A percentile compares a stretch with the other conserved stretches of the same genome.
These are phyloP conservation scores for Aspidapion aeneum DNA, from an alignment of 2,888 invertebrate species.

Conservation along the genomic window DNA sequence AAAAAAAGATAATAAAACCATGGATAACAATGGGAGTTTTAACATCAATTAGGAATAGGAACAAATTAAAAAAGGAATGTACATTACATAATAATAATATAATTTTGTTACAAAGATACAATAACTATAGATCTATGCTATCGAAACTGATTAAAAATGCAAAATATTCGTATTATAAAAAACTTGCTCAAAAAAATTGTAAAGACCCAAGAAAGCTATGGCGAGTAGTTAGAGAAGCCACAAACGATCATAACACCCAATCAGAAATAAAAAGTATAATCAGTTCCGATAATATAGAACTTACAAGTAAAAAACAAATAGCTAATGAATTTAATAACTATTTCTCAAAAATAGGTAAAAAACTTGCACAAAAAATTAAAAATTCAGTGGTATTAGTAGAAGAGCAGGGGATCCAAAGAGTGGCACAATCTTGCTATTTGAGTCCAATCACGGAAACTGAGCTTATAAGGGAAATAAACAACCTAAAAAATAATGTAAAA, in stretches of 20 bases:
- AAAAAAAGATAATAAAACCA: not conserved
- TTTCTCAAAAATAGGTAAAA: constrained; percentile 6
- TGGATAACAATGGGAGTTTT: not conserved
- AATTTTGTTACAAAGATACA: constrained; percentile 1
- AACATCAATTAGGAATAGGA: not conserved
- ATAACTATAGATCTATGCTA: constrained; percentile 2
- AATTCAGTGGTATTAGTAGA: not conserved
- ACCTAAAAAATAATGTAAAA: not conserved
- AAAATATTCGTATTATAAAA: constrained; percentile 6
- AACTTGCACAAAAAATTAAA: constrained; percentile 3
- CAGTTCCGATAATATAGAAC: not conserved
- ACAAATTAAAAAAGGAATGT: not conserved
- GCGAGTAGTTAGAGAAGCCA: constrained; percentile 5
- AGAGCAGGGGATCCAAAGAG: not conserved
- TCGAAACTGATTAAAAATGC: constrained; percentile 6
- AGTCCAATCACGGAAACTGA: not conserved
- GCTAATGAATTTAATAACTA: constrained; percentile 5
- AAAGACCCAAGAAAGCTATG: constrained; percentile 1
- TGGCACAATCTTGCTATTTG: not conserved
- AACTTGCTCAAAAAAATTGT: constrained; percentile 1
- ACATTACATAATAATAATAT: not conserved
- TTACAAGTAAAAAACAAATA: constrained; percentile 1
- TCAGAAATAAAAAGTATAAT: not conserved
- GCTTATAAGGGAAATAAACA: not conserved
- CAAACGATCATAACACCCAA: constrained; percentile 2